Percentiles rank a stretch among this genome's conserved stretches.
Evolutionary conservation across 2,797 vertebrate genomes (phyloP).

Genomic region (Pseudochaenichthys georgianus): DNA sequence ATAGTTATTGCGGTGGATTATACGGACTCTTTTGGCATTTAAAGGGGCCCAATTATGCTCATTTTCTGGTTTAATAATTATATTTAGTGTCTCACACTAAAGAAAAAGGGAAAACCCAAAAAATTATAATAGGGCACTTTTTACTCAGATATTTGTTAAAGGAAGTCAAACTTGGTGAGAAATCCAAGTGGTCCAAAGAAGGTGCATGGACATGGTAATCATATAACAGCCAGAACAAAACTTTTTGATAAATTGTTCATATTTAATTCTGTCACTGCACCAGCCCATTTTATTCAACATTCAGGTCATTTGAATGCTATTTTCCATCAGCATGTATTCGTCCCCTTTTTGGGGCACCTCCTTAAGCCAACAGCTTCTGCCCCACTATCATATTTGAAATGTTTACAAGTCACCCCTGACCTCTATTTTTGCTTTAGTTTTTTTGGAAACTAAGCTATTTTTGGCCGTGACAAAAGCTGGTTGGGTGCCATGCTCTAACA

Average conservation of each 20-base stretch:
- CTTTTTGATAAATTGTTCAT: no score
- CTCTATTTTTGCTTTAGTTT: constrained; percentile 4
- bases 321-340: neutral
- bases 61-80: no score
- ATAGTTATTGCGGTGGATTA: neutral
- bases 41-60: no score
- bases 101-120: neutral
- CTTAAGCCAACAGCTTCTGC: neutral
- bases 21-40: no score
- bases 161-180: neutral
- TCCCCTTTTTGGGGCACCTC: neutral
- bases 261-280: neutral
- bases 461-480: neutral
- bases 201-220: neutral
- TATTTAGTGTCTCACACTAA: no score
- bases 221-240: no score
- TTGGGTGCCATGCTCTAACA: neutral
- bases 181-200: neutral
- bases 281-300: neutral
- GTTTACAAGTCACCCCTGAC: constrained; percentile 23
- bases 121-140: neutral
- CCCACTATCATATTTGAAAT: constrained; percentile 7
- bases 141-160: neutral
- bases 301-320: neutral
- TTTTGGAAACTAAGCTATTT: neutral